phyloP scores from a whole-genome alignment of 2,888 invertebrate genomes.

The Dryomyza anilis region DNA sequence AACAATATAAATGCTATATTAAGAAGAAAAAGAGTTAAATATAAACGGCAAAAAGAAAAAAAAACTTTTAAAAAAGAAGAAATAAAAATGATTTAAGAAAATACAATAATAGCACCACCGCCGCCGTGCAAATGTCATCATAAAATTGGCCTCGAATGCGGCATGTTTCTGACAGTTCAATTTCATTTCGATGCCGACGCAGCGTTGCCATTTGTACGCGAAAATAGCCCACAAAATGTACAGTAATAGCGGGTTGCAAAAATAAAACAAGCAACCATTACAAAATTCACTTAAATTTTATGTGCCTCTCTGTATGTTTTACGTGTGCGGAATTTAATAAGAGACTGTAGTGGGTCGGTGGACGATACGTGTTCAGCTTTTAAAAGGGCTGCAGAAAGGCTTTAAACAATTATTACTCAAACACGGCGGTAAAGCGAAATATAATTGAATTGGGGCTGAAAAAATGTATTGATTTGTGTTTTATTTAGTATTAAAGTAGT shows the following conservation, averaged over 20 bases:
- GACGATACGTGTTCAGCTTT: too few species aligned
- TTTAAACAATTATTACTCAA: too few species aligned
- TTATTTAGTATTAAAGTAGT: too few species aligned
- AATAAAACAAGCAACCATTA: not conserved
- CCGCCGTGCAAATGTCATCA: not conserved
- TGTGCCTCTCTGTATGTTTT: too few species aligned
- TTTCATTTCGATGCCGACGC: not conserved
- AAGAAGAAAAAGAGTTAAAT: not conserved
- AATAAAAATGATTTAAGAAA: not conserved
- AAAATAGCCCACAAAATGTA: not conserved
- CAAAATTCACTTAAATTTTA: conserved; percentile 11
- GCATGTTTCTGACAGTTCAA: conserved; percentile 12
- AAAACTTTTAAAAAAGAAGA: not conserved
- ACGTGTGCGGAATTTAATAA: not conserved
- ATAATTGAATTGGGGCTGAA: too few species aligned
- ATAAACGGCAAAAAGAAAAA: not conserved
- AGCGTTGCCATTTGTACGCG: not conserved
- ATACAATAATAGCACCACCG: not conserved
- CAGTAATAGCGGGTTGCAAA: not conserved
- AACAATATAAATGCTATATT: not conserved
- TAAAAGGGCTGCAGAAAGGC: too few species aligned
- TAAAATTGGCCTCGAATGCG: conserved; percentile 6
- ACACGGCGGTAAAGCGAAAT: too few species aligned
- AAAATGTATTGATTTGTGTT: too few species aligned
- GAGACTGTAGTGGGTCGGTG: not conserved